These are phyloP conservation scores for Lampris megalopsis DNA, from an alignment of 2,113 vertebrate genomes.

Conservation along the genomic window DNA sequence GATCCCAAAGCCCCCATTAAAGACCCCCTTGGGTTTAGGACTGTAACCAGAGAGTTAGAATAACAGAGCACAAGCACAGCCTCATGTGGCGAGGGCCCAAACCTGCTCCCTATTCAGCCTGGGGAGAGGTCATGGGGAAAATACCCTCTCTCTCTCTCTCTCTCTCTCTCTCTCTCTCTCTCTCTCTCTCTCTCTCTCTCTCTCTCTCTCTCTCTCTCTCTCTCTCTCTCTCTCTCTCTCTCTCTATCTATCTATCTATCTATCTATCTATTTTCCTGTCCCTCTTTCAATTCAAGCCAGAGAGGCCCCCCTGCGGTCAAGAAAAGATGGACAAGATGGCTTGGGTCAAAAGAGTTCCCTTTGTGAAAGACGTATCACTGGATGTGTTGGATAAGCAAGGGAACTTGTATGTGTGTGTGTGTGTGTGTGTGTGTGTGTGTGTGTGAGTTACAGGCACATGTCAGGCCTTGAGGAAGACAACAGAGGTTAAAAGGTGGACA, in stretches of 20 bases:
- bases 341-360: conserved; percentile 54
- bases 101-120: conserved; percentile 56
- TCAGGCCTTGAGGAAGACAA: conserved; percentile 21
- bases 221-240: not conserved
- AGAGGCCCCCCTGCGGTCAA: conserved; percentile 42
- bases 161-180: not conserved
- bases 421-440: not conserved
- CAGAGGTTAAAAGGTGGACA: conserved; percentile 49
- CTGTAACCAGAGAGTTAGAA: conserved; percentile 85
- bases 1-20: conserved; percentile 79
- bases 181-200: not conserved
- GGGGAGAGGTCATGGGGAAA: conserved; percentile 67
- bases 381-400: conserved; percentile 18
- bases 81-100: conserved; percentile 52
- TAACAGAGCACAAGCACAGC: conserved; percentile 77
- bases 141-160: conserved; percentile 6
- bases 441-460: conserved; percentile 30
- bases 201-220: not conserved
- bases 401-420: not conserved
- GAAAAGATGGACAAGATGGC: conserved; percentile 48
- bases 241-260: not conserved
- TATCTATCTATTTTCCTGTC: not conserved
- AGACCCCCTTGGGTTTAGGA: conserved; percentile 83
- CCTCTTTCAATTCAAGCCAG: not conserved
- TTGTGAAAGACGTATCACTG: conserved; percentile 42